phyloP scores from a whole-genome alignment of 2,888 invertebrate genomes.

The Morpho deidamia region DNA sequence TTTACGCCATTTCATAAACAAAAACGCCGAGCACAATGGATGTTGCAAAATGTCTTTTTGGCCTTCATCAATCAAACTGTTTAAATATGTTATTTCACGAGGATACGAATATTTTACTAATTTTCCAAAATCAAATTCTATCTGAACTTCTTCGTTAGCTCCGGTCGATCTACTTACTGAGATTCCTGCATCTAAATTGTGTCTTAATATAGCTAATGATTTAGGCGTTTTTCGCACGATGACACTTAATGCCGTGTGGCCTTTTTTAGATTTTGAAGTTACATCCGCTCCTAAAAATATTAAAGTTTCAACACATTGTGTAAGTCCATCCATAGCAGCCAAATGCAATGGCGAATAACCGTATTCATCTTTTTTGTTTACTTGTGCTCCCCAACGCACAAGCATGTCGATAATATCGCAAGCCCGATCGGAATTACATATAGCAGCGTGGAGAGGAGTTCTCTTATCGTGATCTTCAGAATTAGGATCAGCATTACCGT shows the following conservation, averaged over 20 bases:
- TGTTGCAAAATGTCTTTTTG: slow-evolving; percentile 92
- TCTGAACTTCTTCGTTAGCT: slow-evolving; percentile 87
- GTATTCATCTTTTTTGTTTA: slow-evolving; percentile 90
- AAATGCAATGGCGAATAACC: slow-evolving; percentile 91
- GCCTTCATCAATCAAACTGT: slow-evolving; percentile 91
- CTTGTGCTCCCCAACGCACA: slow-evolving; percentile 88
- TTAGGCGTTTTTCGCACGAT: slow-evolving; percentile 92
- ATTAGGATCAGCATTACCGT: slow-evolving; percentile 87
- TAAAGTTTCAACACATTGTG: slow-evolving; percentile 89
- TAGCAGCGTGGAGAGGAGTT: slow-evolving; percentile 89
- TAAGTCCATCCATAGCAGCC: slow-evolving; percentile 90
- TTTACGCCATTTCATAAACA: slow-evolving; percentile 94
- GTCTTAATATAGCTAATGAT: slow-evolving; percentile 87
- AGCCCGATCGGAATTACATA: slow-evolving; percentile 86
- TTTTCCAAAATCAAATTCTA: slow-evolving; percentile 89
- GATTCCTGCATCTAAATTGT: slow-evolving; percentile 88
- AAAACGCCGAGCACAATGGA: slow-evolving; percentile 91
- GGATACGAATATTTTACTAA: slow-evolving; percentile 89
- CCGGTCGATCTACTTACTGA: slow-evolving; percentile 85
- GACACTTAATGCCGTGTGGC: slow-evolving; percentile 89
- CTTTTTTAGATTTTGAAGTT: slow-evolving; percentile 90
- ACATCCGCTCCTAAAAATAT: slow-evolving; percentile 92
- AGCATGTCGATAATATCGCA: slow-evolving; percentile 88
- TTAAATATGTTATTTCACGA: slow-evolving; percentile 90
- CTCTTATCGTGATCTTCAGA: slow-evolving; percentile 88